Evolutionary conservation across 1,140 invertebrate genomes (phyloP), one percentile per base, ranked within the genome.

Genomic region (Ephestia elutella): DNA sequence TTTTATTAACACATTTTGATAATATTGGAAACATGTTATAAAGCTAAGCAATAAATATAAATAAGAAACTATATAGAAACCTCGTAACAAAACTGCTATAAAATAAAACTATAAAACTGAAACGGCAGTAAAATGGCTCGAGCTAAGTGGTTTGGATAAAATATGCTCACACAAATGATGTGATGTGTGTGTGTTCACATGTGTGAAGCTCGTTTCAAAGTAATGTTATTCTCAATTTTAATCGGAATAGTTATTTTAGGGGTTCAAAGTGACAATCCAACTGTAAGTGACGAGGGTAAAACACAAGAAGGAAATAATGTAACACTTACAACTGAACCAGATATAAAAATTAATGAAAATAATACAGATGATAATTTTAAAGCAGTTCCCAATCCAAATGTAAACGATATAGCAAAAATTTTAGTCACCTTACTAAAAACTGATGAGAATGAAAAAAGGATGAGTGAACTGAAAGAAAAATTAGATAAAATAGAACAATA

Each of bases 381-480:
- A 32, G 13, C 7, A 5, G 2, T 44, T 15, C 13, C 38, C 2
- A n/a, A n/a, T 17, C 38, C 2, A 44, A 44, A 44, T 25, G 66
- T 78, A 0, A 71, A 74, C 17, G 63, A 76, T 20, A 61, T 82
- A 48, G 73, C 78, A 8, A 58, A 71, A 1, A 54, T 63, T 13
- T 61, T 83, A 38, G 56, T 78, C 8, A 48, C 48, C 32, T 21
- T 68, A 3, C 54, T 82, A 25, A 60, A 63, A n/a, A 35, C 55
- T 0, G 50, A 73, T 15, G 9, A 76, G 20, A 70, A 60, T 19
- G 25, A 60, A 18, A 32, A 19, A 10, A 78, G 72, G 66, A 65
- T 82, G 13, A 59, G 67, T 58, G 76, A 85, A 54, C 56, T 87
- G 5, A 73, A 68, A 69, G 63, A 65, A 0, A 85, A 85, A 72